A percentile compares a stretch with the other conserved stretches of the same genome.
Conservation (phyloP, 2,113 vertebrate genomes). For the Scomber scombrus region DNA sequence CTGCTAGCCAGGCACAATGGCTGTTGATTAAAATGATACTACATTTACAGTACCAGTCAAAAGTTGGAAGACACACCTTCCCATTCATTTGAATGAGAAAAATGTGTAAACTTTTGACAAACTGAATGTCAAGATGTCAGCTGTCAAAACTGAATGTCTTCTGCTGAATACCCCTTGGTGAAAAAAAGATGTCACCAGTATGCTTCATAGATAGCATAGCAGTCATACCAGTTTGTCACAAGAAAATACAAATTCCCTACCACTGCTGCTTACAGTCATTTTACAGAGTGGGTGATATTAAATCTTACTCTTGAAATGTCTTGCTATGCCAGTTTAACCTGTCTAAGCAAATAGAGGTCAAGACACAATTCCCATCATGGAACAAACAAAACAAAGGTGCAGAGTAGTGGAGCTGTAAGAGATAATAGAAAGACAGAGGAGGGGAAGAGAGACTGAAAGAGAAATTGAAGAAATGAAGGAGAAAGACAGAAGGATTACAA, state of each 20-base stretch:
- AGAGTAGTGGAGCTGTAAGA: neutral
- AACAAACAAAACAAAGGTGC: neutral
- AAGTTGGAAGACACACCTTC: too few species aligned
- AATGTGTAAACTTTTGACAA: too few species aligned
- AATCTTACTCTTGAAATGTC: too few species aligned
- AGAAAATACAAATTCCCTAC: too few species aligned
- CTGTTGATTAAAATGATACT: neutral
- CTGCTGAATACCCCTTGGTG: neutral
- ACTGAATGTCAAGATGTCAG: neutral
- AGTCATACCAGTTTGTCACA: too few species aligned
- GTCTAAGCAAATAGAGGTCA: neutral
- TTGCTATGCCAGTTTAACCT: neutral
- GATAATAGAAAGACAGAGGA: neutral
- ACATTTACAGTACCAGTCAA: neutral
- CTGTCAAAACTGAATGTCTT: too few species aligned
- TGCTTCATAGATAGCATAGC: neutral
- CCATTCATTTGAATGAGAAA: too few species aligned
- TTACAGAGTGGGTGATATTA: too few species aligned
- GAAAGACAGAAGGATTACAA: too few species aligned
- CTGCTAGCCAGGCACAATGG: neutral
- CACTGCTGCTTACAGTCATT: too few species aligned
- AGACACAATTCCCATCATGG: neutral
- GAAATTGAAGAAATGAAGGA: neutral
- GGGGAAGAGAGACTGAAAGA: too few species aligned
- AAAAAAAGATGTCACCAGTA: neutral